phyloP scores from a whole-genome alignment of 1,140 invertebrate species.

The Leptopilina boulardi region DNA sequence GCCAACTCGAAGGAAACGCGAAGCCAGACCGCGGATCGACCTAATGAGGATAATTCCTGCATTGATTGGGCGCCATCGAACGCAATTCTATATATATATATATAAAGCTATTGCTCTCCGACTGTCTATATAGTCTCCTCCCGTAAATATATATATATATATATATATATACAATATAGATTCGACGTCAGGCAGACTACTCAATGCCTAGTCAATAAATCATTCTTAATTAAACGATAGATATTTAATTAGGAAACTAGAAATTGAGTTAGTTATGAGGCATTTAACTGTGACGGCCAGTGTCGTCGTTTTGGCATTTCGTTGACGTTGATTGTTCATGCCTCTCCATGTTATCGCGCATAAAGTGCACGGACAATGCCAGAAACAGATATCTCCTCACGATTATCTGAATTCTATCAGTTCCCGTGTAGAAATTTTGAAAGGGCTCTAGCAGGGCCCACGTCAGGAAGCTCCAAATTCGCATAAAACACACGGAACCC shows the following conservation, averaged over 20 bases:
- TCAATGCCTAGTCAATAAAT: conserved; percentile 62
- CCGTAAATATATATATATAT: not conserved
- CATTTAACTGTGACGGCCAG: conserved; percentile 55
- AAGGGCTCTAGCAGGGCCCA: too few species aligned
- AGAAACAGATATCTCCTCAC: conserved; percentile 59
- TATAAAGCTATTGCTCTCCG: conserved; percentile 52
- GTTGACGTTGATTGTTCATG: conserved; percentile 39
- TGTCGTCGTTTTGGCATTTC: conserved; percentile 29
- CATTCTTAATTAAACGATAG: conserved; percentile 74
- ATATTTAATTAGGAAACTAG: conserved; percentile 69
- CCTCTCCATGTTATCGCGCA: conserved; percentile 57
- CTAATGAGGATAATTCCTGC: conserved; percentile 75
- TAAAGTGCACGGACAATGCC: conserved; percentile 59
- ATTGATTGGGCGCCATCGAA: conserved; percentile 67
- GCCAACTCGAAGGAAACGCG: conserved; percentile 46
- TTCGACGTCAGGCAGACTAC: not conserved
- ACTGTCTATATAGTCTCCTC: conserved; percentile 42
- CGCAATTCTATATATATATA: conserved; percentile 53
- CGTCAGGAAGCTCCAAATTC: too few species aligned
- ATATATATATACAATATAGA: not conserved
- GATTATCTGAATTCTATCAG: conserved; percentile 57
- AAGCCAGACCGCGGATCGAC: conserved; percentile 60
- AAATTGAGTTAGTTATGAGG: conserved; percentile 71
- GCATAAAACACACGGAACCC: too few species aligned
- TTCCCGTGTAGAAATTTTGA: too few species aligned